Percentiles rank a stretch among this genome's conserved stretches.
phyloP scores from a whole-genome alignment of 2,113 vertebrate species.

The Paralichthys olivaceus region DNA sequence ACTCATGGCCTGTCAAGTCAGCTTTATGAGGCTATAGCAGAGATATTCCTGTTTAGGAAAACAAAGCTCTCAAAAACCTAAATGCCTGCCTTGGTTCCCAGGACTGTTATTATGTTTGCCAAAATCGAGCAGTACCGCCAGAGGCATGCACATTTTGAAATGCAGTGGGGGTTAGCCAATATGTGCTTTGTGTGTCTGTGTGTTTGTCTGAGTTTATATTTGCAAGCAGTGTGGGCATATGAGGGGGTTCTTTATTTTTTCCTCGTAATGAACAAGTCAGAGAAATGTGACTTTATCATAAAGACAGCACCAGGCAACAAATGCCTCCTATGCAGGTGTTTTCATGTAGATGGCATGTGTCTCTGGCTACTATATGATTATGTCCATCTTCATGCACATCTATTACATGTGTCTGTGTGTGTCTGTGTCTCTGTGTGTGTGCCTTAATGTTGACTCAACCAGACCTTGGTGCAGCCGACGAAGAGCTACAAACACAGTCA shows the following conservation, averaged over 20 bases:
- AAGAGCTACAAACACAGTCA: conserved; percentile 23
- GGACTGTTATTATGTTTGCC: conserved; percentile 68
- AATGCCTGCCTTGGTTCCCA: conserved; percentile 69
- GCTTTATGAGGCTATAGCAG: conserved; percentile 59
- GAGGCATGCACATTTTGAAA: conserved; percentile 64
- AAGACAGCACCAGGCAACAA: conserved; percentile 2
- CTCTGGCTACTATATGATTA: conserved; percentile 7
- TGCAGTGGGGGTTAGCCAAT: conserved; percentile 30
- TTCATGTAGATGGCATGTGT: background rate
- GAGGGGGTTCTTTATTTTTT: conserved; percentile 18
- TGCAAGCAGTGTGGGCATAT: conserved; percentile 11
- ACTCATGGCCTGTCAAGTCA: conserved; percentile 66
- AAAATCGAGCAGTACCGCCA: conserved; percentile 50
- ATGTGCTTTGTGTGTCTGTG: conserved; percentile 31
- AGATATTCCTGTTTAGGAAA: conserved; percentile 74
- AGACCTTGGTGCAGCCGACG: conserved; percentile 22
- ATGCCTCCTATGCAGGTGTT: background rate
- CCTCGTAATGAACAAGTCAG: conserved; percentile 2
- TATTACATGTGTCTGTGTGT: background rate
- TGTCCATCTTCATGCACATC: background rate
- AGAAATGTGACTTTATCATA: conserved; percentile 7
- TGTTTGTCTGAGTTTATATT: conserved; percentile 4
- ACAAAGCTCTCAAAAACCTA: conserved; percentile 66
- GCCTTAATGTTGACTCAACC: conserved; percentile 39
- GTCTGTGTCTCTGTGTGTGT: conserved; percentile 2